Evolutionary conservation across 2,888 invertebrate genomes (phyloP), one percentile per base, ranked within the genome.

Genomic region (Reticulitermes lucifugus): DNA sequence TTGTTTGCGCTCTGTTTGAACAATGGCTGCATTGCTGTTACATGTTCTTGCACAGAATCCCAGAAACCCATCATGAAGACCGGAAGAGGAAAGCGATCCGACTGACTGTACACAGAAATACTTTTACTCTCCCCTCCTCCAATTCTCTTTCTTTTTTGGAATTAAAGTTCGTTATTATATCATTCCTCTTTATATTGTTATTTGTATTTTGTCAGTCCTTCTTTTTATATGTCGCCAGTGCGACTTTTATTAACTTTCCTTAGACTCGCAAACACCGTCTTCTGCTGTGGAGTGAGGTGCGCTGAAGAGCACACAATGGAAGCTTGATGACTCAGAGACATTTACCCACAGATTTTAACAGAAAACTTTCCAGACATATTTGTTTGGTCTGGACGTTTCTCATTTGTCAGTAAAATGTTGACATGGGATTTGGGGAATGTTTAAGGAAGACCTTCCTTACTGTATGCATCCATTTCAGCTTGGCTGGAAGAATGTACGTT

Each of bases 81-180:
- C 77, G 77, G 77, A 77, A 77, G 77, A 77, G 77, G 77, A 51
- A 77, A 43, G 41, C 43, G 77, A 35, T 46, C 12, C 51, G n/a
- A 77, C 41, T 41, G 35, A 18, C 35, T 18, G 29, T 70, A 81
- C 59, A 59, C n/a, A 70, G 70, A 81, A 65, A 81, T 81, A 70
- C 81, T 81, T 70, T 81, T 81, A n/a, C 35, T 0, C 51, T 51
- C 41, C 22, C 22, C n/a, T 43, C 35, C 41, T 73, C 6, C 60
- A 60, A 7, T 71, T 29, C 18, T 71, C 21, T 43, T 75, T 51
- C 46, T 77, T 9, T 9, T 77, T 77, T 77, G 46, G 81, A 81
- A 81, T 81, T 81, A 81, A 81, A 81, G 65, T 81, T 81, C 70
- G 70, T 81, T 81, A 70, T 81, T 81, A 70, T 46, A 81, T 81